A percentile compares a stretch with the other conserved stretches of the same genome.
phyloP scores from a whole-genome alignment of 2,888 invertebrate genomes.

The Machimus atricapillus region DNA sequence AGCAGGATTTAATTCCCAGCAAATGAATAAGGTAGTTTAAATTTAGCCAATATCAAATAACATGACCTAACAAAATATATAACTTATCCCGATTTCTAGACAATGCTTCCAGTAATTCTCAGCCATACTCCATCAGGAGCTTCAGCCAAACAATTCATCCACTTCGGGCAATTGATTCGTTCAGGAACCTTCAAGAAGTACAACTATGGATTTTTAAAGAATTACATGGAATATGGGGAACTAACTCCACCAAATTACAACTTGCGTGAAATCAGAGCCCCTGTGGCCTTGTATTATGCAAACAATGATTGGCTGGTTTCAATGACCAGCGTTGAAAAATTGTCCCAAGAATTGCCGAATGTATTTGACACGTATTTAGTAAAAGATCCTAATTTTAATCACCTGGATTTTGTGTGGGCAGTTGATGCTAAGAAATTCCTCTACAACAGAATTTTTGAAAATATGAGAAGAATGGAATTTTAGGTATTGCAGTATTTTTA shows the following conservation, averaged over 20 bases:
- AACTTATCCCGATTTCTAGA: conserved; percentile 50
- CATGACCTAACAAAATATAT: not conserved
- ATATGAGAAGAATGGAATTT: conserved; percentile 56
- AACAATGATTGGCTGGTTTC: conserved; percentile 66
- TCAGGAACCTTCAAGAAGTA: conserved; percentile 58
- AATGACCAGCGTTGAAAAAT: conserved; percentile 60
- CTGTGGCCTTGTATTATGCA: conserved; percentile 63
- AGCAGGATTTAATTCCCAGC: conserved; percentile 67
- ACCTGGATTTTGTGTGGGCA: conserved; percentile 69
- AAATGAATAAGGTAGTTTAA: conserved; percentile 66
- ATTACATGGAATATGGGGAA: conserved; percentile 62
- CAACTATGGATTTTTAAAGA: conserved; percentile 63
- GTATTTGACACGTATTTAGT: conserved; percentile 60
- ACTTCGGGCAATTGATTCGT: conserved; percentile 63
- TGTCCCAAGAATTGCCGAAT: conserved; percentile 60
- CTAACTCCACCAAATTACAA: conserved; percentile 62
- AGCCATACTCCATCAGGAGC: conserved; percentile 68
- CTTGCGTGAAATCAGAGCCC: conserved; percentile 58
- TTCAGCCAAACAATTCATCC: conserved; percentile 63
- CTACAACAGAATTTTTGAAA: conserved; percentile 63
- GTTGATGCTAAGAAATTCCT: conserved; percentile 62
- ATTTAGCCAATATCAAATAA: not conserved
- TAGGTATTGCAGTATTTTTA: not conserved
- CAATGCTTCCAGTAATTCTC: conserved; percentile 67
- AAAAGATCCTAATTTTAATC: conserved; percentile 63